These are phyloP conservation scores for Galerucella calmariensis DNA, from an alignment of 2,888 invertebrate species.

Conservation along the genomic window DNA sequence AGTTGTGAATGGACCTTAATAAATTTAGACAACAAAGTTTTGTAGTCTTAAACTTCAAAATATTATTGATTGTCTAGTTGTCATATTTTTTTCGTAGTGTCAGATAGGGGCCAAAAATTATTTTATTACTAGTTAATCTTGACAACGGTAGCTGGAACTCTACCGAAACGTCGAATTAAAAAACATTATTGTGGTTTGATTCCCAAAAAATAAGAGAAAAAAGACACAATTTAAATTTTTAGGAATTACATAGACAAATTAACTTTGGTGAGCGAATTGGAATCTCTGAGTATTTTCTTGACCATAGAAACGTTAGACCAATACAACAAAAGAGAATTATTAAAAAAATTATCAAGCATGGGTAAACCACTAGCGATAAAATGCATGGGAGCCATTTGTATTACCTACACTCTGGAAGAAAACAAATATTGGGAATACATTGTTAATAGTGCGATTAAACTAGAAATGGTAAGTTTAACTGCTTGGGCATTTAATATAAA, in stretches of 20 bases:
- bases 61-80: too few relatives aligned
- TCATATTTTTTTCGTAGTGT: too few relatives aligned
- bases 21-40: too few relatives aligned
- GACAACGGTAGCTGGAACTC: too few relatives aligned
- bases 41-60: too few relatives aligned
- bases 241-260: slow-evolving; percentile 56
- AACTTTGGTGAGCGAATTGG: slow-evolving; percentile 53
- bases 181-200: too few relatives aligned
- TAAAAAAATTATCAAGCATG: slow-evolving; percentile 53
- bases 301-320: slow-evolving; percentile 49
- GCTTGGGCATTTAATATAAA: too few relatives aligned
- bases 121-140: too few relatives aligned
- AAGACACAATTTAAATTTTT: slow-evolving; percentile 40
- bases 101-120: too few relatives aligned
- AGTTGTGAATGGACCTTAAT: too few relatives aligned
- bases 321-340: slow-evolving; percentile 53
- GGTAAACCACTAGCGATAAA: slow-evolving; percentile 49
- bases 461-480: slow-evolving; percentile 52
- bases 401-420: slow-evolving; percentile 53
- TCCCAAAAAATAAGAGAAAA: too few relatives aligned
- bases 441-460: slow-evolving; percentile 48
- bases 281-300: slow-evolving; percentile 54
- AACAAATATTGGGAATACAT: slow-evolving; percentile 55
- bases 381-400: slow-evolving; percentile 57
- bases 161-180: too few relatives aligned